Base-by-base conservation (phyloP, 2,797 vertebrate genomes). In the Harpagifer antarcticus region DNA sequence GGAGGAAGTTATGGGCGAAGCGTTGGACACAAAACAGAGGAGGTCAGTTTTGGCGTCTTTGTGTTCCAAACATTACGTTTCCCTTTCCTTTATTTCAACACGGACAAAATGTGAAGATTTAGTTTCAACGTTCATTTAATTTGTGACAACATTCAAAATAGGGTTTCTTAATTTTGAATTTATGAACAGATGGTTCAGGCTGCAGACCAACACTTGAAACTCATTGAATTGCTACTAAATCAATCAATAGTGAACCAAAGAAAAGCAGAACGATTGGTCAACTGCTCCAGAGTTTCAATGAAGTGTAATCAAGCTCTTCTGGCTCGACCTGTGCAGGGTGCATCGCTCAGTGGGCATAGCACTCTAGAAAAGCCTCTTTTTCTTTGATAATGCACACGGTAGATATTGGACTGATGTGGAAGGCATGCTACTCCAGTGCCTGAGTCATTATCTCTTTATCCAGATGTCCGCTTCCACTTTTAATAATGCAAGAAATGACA, bases 401-500 rank as follows among this genome's bases (percentile, higher is more conserved):
- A 59, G 37, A 55, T 44, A 27, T 44, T 43, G 31, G 49, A 17
- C 71, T 16, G 48, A 31, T 45, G 17, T 10, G 19, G 33, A 43
- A 54, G 4, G 20, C 23, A 27, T 1, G 27, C 27, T 1, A 27
- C 27, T 27, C 27, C 27, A 20, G 20, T 44, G 7, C 52, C 8
- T 7, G 47, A 53, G 50, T 48, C 5, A 53, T 37, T 63, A n/a
- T 20, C 3, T 73, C 19, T 56, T 59, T 47, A 43, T 45, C n/a
- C 37, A n/a, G 42, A 57, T 47, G 62, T 58, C 20, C 33, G 59
- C 48, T 55, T 55, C 10, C 43, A 64, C 43, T 54, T 74, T 57
- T 63, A 72, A 73, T 52, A 63, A 43, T 33, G 17, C 16, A 66
- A 56, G 77, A 62, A 76, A 71, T 14, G 33, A 1, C 27, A 7